Conservation (phyloP, 2,113 vertebrate species). For the Macrotis lagotis region DNA sequence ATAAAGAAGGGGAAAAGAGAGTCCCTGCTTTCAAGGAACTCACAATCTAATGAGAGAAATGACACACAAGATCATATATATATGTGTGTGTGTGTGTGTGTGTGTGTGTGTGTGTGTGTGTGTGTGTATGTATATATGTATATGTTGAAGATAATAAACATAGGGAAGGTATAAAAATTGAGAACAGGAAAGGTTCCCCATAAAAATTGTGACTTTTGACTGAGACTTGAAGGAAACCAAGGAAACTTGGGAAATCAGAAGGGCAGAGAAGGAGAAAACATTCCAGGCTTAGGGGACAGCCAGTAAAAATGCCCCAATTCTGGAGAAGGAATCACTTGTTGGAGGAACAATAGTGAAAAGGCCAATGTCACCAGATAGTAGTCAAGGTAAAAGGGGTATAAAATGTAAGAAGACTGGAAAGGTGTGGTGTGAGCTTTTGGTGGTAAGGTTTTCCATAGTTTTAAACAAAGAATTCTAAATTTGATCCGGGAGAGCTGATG, state of each 20-base stretch:
- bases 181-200: background rate
- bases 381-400: background rate
- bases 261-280: background rate
- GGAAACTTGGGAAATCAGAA: background rate
- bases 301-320: background rate
- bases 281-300: background rate
- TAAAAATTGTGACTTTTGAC: background rate
- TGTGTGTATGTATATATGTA: too few relatives aligned
- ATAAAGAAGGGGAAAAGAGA: background rate
- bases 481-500: background rate
- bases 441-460: background rate
- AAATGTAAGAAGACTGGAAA: background rate
- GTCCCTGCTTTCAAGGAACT: background rate
- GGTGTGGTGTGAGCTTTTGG: background rate
- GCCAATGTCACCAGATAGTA: background rate
- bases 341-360: background rate
- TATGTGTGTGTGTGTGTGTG: too few relatives aligned
- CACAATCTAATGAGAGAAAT: background rate
- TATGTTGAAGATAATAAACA: background rate
- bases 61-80: background rate
- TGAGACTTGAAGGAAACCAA: background rate
- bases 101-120: too few relatives aligned
- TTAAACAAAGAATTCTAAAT: background rate
- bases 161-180: background rate
- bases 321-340: background rate